These are phyloP conservation scores for roundworm (Caenorhabditis elegans) DNA, from an alignment of 1,140 invertebrate genomes.

Conservation along the genomic window WBcel235 BX284605.5:349001-349500, in stretches of 20 bases:
- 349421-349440: too few relatives aligned
- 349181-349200: background rate
- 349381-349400: background rate
- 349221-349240: background rate
- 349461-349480: constrained; percentile 25
- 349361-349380: background rate
- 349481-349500: constrained; percentile 36
- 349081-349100: too few relatives aligned
- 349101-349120: too few relatives aligned
- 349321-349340: background rate
- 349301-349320: background rate
- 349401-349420: background rate
- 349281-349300: background rate
- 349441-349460: too few relatives aligned
- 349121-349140: too few relatives aligned
- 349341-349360: background rate
- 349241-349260: background rate
- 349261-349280: background rate
- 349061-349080: too few relatives aligned
- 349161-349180: background rate
- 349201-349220: background rate
- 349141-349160: too few relatives aligned
- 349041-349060: too few relatives aligned
- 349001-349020: too few relatives aligned
- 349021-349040: too few relatives aligned